Evolutionary conservation across 2,797 vertebrate species (phyloP).

Genomic region (Euphonia xanthogaster): DNA sequence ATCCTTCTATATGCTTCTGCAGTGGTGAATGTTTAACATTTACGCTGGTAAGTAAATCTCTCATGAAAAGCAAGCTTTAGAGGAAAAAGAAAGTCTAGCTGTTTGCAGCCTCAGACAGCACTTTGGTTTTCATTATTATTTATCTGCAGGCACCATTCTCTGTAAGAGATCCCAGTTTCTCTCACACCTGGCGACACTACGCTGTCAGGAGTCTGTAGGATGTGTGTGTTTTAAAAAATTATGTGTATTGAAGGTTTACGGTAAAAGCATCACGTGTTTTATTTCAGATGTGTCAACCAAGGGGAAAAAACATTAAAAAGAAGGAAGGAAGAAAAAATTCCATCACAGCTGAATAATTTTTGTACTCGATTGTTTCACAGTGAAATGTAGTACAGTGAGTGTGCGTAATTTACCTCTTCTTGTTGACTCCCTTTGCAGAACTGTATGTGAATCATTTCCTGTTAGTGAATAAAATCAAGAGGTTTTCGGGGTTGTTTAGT

Average conservation of each 20-base stretch:
- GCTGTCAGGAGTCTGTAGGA: not conserved
- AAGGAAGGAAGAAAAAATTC: conserved; percentile 21
- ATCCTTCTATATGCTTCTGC: not conserved
- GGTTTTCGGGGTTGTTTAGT: conserved; percentile 72
- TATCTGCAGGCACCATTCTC: not conserved
- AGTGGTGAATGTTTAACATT: not conserved
- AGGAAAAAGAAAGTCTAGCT: conserved; percentile 2
- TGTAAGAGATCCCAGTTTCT: not conserved
- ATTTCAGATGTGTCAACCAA: not conserved
- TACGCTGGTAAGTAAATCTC: conserved; percentile 36
- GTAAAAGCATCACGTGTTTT: not conserved
- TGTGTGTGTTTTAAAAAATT: not conserved
- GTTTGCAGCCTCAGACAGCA: not conserved
- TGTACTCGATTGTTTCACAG: not conserved
- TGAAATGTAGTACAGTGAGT: not conserved
- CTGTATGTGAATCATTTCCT: conserved; percentile 71
- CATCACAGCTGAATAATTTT: not conserved
- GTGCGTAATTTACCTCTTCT: conserved; percentile 50
- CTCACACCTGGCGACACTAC: not conserved
- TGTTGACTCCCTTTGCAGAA: conserved; percentile 60
- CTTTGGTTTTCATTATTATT: conserved; percentile 5
- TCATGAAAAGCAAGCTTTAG: conserved; percentile 16
- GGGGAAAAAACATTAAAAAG: not conserved
- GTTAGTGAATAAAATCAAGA: conserved; percentile 66
- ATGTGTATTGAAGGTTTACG: not conserved